phyloP scores from a whole-genome alignment of 2,113 vertebrate species.

The Cettia cetti region DNA sequence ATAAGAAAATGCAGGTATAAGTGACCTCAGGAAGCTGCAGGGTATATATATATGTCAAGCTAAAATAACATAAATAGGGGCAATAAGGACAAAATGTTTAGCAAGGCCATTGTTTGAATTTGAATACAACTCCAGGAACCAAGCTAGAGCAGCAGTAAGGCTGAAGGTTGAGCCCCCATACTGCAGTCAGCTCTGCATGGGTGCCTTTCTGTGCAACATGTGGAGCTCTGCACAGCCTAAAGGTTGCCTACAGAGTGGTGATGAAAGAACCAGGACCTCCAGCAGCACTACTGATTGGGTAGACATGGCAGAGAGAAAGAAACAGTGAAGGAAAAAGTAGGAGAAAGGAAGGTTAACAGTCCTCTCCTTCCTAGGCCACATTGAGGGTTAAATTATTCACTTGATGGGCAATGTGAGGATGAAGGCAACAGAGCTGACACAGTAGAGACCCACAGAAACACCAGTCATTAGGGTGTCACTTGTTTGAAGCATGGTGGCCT shows the following conservation, averaged over 20 bases:
- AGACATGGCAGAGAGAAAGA: background rate
- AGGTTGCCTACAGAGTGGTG: background rate
- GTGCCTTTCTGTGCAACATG: background rate
- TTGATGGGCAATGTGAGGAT: background rate
- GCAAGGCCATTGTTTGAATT: background rate
- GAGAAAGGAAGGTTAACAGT: background rate
- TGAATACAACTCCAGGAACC: background rate
- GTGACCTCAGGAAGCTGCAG: background rate
- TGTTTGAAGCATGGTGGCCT: background rate
- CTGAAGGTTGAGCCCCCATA: background rate
- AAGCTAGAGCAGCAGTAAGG: background rate
- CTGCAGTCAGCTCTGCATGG: background rate
- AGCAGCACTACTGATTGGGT: background rate
- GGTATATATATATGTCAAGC: background rate
- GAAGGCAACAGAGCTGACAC: background rate
- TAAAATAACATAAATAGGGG: background rate
- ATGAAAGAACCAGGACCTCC: background rate
- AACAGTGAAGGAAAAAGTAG: background rate
- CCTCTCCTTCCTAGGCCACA: background rate
- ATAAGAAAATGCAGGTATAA: background rate
- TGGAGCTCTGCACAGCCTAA: background rate
- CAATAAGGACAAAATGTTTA: background rate
- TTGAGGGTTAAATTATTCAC: background rate
- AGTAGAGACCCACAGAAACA: background rate
- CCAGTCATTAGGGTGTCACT: accelerated